These are phyloP conservation scores for Mesoclemmys tuberculata DNA, from an alignment of 2,113 vertebrate genomes.

Conservation along the genomic window DNA sequence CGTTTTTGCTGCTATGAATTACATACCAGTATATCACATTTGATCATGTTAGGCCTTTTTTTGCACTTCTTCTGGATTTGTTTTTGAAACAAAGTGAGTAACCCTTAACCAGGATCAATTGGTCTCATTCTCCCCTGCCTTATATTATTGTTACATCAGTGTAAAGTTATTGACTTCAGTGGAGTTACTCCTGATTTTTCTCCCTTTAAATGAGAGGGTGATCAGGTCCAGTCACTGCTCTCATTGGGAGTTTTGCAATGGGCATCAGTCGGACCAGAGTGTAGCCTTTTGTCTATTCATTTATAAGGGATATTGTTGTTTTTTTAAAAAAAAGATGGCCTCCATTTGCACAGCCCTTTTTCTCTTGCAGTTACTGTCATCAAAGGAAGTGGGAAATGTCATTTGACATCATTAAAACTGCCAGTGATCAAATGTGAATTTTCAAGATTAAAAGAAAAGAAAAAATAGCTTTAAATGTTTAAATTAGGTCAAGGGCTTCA, in stretches of 20 bases:
- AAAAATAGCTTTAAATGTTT: slow-evolving; percentile 30
- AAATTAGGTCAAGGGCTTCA: slow-evolving; percentile 10
- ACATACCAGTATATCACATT: not conserved
- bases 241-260: not conserved
- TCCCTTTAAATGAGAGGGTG: not conserved
- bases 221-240: not conserved
- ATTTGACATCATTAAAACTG: slow-evolving; percentile 26
- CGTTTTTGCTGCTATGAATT: not conserved
- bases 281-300: not conserved
- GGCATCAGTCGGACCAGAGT: not conserved
- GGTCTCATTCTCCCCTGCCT: not conserved
- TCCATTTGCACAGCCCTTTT: not conserved
- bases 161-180: not conserved
- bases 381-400: slow-evolving; percentile 8
- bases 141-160: not conserved
- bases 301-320: not conserved
- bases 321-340: not conserved
- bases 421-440: slow-evolving; percentile 47
- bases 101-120: not conserved
- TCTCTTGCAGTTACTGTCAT: not conserved
- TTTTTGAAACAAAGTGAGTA: not conserved
- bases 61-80: fast-evolving
- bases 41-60: not conserved
- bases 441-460: slow-evolving; percentile 46
- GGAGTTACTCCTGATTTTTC: not conserved